Evolutionary conservation across 2,113 vertebrate species (phyloP).

Genomic region (Microtus oregoni): DNA sequence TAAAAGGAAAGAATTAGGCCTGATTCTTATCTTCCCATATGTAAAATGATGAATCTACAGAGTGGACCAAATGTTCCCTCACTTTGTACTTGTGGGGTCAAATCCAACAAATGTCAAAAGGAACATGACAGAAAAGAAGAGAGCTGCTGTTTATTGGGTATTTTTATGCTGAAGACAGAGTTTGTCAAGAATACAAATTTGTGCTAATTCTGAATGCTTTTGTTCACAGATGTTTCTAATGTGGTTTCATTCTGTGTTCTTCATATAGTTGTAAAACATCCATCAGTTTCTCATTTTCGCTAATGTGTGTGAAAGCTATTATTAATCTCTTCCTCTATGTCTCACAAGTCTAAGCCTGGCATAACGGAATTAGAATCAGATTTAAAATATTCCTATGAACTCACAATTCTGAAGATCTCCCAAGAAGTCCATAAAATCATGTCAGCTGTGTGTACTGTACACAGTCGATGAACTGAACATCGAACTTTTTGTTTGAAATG

Average conservation of each 20-base stretch:
- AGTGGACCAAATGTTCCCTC: not conserved
- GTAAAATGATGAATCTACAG: not conserved
- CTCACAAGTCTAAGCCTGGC: not conserved
- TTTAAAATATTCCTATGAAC: not conserved
- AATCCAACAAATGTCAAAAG: not conserved
- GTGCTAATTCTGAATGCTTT: constrained; percentile 29
- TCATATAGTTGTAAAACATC: constrained; percentile 19
- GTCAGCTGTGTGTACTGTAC: not conserved
- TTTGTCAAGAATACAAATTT: constrained; percentile 21
- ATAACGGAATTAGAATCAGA: not conserved
- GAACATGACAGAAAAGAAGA: not conserved
- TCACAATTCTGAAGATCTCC: not conserved
- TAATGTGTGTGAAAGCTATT: not conserved
- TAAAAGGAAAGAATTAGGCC: not conserved
- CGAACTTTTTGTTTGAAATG: not conserved
- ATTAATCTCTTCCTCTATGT: not conserved
- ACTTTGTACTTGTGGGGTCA: not conserved
- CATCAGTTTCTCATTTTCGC: not conserved
- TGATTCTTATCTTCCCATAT: not conserved
- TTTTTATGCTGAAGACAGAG: not conserved
- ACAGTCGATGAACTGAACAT: not conserved
- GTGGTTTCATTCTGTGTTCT: constrained; percentile 40
- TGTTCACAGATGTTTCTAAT: constrained; percentile 42
- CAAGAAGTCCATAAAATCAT: not conserved
- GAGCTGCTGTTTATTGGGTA: not conserved